Percentiles rank a stretch among this genome's conserved stretches.
Conservation (phyloP, 2,888 invertebrate species). For the Ligdia adustata region DNA sequence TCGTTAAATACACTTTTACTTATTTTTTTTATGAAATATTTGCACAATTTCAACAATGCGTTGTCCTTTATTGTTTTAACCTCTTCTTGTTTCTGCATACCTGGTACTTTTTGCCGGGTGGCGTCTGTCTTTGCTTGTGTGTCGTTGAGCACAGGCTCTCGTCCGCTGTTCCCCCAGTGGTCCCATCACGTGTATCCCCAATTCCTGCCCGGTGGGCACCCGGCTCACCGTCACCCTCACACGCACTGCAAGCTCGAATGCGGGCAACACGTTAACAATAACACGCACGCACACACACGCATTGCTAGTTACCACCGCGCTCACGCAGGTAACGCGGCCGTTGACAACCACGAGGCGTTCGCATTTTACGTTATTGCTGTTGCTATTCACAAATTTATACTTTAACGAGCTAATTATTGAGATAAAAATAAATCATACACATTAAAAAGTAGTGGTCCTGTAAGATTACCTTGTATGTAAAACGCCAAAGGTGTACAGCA, state of each 20-base stretch:
- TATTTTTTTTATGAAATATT: background rate
- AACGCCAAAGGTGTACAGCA: no score
- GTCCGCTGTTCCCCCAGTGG: slow-evolving; percentile 97
- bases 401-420: no score
- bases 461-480: no score
- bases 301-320: slow-evolving; percentile 82
- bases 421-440: no score
- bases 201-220: slow-evolving; percentile 96
- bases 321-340: slow-evolving; percentile 80
- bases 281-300: slow-evolving; percentile 80
- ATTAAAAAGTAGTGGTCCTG: background rate
- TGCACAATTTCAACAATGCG: background rate
- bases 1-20: background rate
- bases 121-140: slow-evolving; percentile 5
- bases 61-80: background rate
- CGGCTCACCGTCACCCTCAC: slow-evolving; percentile 83
- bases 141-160: slow-evolving; percentile 75
- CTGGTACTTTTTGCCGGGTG: background rate
- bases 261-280: slow-evolving; percentile 78
- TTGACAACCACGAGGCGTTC: slow-evolving; percentile 52
- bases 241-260: slow-evolving; percentile 84
- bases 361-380: slow-evolving; percentile 40
- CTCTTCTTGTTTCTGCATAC: background rate
- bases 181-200: slow-evolving; percentile 97
- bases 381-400: no score